phyloP scores from a whole-genome alignment of 2,113 vertebrate species.

The Sander vitreus region DNA sequence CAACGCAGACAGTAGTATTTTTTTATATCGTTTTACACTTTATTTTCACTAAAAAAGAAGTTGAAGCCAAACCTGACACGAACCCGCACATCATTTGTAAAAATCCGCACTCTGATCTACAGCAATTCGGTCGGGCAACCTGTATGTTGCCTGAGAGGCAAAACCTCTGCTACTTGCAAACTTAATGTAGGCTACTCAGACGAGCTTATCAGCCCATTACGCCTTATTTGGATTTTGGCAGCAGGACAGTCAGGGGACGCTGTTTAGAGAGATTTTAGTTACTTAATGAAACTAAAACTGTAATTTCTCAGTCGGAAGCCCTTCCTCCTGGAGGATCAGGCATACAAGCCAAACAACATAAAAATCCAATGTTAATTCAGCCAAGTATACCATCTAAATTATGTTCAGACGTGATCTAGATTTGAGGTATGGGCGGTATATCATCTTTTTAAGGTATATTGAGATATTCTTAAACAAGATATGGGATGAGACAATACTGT shows the following conservation, averaged over 20 bases:
- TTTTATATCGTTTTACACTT: too few species aligned
- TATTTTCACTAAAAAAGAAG: too few species aligned
- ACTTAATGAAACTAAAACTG: not conserved
- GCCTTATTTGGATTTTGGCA: not conserved
- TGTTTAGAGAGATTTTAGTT: not conserved
- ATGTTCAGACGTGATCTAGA: too few species aligned
- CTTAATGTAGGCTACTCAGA: not conserved
- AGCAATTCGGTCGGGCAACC: not conserved
- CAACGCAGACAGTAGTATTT: too few species aligned
- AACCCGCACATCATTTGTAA: too few species aligned
- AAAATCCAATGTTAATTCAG: not conserved
- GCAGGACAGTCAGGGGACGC: not conserved
- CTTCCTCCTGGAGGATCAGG: not conserved
- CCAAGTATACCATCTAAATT: too few species aligned
- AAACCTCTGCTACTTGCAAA: not conserved
- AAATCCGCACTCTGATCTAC: not conserved
- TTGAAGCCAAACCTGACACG: too few species aligned
- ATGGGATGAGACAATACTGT: too few species aligned
- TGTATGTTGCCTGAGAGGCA: not conserved
- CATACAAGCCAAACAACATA: not conserved
- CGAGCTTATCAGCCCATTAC: not conserved
- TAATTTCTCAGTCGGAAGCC: not conserved
- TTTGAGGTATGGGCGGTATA: too few species aligned
- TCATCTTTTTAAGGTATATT: too few species aligned
- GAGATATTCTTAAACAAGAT: too few species aligned